Percentiles rank a stretch among this genome's conserved stretches.
These are phyloP conservation scores for Calephelis perditalis DNA, from an alignment of 2,888 invertebrate genomes.

Conservation along the genomic window DNA sequence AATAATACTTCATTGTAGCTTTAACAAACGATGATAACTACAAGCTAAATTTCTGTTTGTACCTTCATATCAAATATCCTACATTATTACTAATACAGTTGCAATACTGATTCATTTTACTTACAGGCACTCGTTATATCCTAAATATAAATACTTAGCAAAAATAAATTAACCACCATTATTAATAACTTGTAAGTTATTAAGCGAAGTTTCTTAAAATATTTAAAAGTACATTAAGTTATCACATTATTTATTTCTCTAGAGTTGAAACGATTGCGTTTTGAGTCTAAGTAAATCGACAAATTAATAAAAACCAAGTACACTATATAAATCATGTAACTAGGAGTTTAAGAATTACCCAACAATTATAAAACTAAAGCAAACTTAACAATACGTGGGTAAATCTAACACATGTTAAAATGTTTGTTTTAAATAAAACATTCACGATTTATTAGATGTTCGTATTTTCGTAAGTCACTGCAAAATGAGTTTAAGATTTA, in stretches of 20 bases:
- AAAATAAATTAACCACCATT: constrained; percentile 11
- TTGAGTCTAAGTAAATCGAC: too few relatives aligned
- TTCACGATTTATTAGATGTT: too few relatives aligned
- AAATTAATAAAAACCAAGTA: too few relatives aligned
- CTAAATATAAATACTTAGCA: background rate
- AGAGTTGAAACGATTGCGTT: background rate
- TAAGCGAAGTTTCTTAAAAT: constrained; percentile 11
- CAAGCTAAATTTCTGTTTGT: background rate
- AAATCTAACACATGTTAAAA: too few relatives aligned
- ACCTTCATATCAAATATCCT: background rate
- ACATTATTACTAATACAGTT: background rate
- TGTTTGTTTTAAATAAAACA: too few relatives aligned
- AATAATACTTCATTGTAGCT: constrained; percentile 1
- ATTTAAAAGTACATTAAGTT: constrained; percentile 9
- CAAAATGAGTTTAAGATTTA: too few relatives aligned
- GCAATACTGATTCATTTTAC: background rate
- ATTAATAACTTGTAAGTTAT: constrained; percentile 8
- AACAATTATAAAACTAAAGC: too few relatives aligned
- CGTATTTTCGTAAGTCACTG: too few relatives aligned
- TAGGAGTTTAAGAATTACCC: too few relatives aligned
- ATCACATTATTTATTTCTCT: constrained; percentile 10
- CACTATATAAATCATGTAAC: too few relatives aligned
- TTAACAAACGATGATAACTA: background rate
- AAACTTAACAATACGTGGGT: too few relatives aligned
- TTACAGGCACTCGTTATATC: background rate